Evolutionary conservation across 2,113 vertebrate species (phyloP), one percentile per base, ranked within the genome.

Genomic region (Oryzias curvinotus): DNA sequence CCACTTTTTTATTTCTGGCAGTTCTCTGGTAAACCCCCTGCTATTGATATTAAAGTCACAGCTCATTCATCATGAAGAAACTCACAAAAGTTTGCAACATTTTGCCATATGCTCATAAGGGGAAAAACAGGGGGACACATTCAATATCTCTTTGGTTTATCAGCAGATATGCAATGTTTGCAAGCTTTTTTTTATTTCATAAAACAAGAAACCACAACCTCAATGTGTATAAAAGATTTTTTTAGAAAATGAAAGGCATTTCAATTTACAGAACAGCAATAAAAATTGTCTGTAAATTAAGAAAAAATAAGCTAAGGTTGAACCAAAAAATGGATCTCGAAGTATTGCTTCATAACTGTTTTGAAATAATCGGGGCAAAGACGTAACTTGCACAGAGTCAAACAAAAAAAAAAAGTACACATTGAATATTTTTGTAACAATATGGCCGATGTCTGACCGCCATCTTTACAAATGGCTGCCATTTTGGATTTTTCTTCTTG

Each of bases 51-150:
- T 65, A 62, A 71, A 71, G 77, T 82, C 73, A 74, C 58, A 65
- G 63, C 75, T 86, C 78, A 83, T 85, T 89, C 82, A 70, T 73
- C 57, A 61, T 55, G n/a, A 66, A 65, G 18, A 26, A 85, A 79
- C 81, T 73, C 25, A 5, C 42, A 69, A 75, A 52, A 54, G 78
- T 78, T 80, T 66, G 44, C 61, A 73, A 68, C 71, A 75, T 77
- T 63, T 63, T 75, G 57, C 70, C 55, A 77, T 70, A 80, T 64
- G 64, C 80, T 83, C 43, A 1, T 46, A 62, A 88, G 85, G 80
- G 72, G 62, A 36, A 13, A 36, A 36, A 36, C 36, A 15, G 15
- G 4, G 30, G 36, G 51, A 43, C 50, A 67, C 75, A 84, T 65
- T 76, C 69, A 81, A 74, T 60, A 60, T 8, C 44, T 25, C 68